Evolutionary conservation across 2,797 vertebrate genomes (phyloP).

Genomic region (Coregonus ussuriensis): DNA sequence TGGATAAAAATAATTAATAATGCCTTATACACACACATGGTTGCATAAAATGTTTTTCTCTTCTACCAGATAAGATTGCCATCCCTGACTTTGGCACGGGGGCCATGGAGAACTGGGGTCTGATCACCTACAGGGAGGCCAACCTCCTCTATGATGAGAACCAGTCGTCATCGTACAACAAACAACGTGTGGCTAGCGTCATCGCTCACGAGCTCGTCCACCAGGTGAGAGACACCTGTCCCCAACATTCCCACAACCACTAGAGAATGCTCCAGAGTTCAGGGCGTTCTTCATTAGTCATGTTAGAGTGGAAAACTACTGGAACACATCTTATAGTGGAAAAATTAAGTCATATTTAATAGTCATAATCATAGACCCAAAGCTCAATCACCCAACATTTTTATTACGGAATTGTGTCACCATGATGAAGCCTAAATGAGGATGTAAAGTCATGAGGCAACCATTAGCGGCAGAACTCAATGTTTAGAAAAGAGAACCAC

Average conservation of each 20-base stretch:
- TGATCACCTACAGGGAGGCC: constrained; percentile 93
- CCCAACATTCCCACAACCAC: not conserved
- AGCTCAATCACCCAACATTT: not conserved
- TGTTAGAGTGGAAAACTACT: no score
- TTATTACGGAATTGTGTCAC: not conserved
- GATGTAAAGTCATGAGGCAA: not conserved
- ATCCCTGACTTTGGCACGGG: constrained; percentile 98
- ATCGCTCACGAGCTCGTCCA: constrained; percentile 89
- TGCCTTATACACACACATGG: not conserved
- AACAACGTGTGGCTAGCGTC: constrained; percentile 89
- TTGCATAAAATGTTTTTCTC: constrained; percentile 5
- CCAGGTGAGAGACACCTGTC: constrained; percentile 5
- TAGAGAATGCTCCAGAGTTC: not conserved
- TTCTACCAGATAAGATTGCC: constrained; percentile 89
- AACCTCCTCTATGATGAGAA: constrained; percentile 87
- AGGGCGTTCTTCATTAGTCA: not conserved
- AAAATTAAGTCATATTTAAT: no score
- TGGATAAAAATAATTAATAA: not conserved
- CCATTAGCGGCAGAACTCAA: not conserved
- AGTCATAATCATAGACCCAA: not conserved
- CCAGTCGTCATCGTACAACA: constrained; percentile 87
- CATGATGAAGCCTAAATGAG: not conserved
- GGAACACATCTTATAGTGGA: no score
- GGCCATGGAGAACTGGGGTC: constrained; percentile 99
- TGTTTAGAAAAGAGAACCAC: not conserved